Evolutionary conservation across 2,888 invertebrate genomes (phyloP), one percentile per base, ranked within the genome.

Genomic region (Polyommatus iphigenia): DNA sequence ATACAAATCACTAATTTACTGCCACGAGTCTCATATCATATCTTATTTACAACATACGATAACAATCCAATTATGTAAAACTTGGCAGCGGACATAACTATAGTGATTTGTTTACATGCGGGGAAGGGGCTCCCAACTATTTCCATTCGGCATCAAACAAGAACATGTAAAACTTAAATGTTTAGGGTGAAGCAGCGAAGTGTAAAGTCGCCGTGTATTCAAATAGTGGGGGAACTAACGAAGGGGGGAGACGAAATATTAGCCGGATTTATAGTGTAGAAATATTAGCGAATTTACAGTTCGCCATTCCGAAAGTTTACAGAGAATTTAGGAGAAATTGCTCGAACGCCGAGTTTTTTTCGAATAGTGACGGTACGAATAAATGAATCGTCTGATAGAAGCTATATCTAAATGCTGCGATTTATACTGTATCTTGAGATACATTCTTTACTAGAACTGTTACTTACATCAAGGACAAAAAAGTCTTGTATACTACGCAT

Each of bases 161-260:
- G 85, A 84, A 84, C 85, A 84, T 85, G 85, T 84, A 86, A 89
- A 91, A 90, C 89, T 90, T 87, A 85, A 90, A 92, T 88, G 90
- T 91, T 88, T 83, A 81, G 82, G 88, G 91, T 73, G 85, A 87
- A 86, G 86, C 85, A 82, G 81, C 83, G 86, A 89, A 88, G 88
- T 88, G 89, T 87, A 85, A 89, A 89, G 89, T 87, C 87, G 32
- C 59, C 77, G 85, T 84, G 87, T 92, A 93, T 93, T 93, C 93
- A 93, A 93, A 93, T 93, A 93, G 92, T 91, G 85, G 88, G 91
- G 89, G 89, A 87, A 86, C 88, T 93, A 93, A 92, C 92, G 93
- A 93, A 91, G 87, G 75, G 8, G 18, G 15, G 15, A 24, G 50
- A 24, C 29, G 54, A 18, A 24, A 67, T 29, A 67, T 29, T 15